Percentiles rank a stretch among this genome's conserved stretches.
Conservation (phyloP, 2,888 invertebrate species). For the Stegophylla sp. region DNA sequence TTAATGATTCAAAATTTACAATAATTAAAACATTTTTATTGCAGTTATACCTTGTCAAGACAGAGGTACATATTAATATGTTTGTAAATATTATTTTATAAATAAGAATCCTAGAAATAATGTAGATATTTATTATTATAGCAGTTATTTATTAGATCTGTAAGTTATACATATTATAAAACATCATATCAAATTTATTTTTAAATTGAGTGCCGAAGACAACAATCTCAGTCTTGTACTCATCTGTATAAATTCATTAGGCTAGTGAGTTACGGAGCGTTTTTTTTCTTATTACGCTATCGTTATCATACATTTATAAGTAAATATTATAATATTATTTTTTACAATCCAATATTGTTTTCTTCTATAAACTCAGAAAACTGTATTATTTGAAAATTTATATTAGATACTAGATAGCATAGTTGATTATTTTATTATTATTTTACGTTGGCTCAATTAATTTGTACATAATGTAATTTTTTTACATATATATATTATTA, state of each 20-base stretch:
- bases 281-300: constrained; percentile 5
- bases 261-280: neutral
- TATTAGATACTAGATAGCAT: constrained; percentile 25
- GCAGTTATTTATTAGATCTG: constrained; percentile 14
- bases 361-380: constrained; percentile 2
- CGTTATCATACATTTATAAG: constrained; percentile 30
- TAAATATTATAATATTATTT: constrained; percentile 35
- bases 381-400: constrained; percentile 28
- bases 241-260: constrained; percentile 15
- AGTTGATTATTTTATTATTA: constrained; percentile 42
- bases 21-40: too few species aligned
- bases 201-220: constrained; percentile 28
- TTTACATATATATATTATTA: constrained; percentile 33
- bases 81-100: constrained; percentile 42
- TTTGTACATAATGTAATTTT: constrained; percentile 54
- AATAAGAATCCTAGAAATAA: neutral
- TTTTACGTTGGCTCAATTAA: constrained; percentile 58
- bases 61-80: neutral
- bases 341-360: constrained; percentile 15
- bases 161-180: constrained; percentile 43
- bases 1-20: neutral
- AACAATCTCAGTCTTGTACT: constrained; percentile 10
- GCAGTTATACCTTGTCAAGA: too few species aligned
- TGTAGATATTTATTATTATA: constrained; percentile 23
- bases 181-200: constrained; percentile 56